These are phyloP conservation scores for Eunapius fragilis DNA, from an alignment of 37 sponge, comb jelly and placozoan genomes.

Conservation along the genomic window DNA sequence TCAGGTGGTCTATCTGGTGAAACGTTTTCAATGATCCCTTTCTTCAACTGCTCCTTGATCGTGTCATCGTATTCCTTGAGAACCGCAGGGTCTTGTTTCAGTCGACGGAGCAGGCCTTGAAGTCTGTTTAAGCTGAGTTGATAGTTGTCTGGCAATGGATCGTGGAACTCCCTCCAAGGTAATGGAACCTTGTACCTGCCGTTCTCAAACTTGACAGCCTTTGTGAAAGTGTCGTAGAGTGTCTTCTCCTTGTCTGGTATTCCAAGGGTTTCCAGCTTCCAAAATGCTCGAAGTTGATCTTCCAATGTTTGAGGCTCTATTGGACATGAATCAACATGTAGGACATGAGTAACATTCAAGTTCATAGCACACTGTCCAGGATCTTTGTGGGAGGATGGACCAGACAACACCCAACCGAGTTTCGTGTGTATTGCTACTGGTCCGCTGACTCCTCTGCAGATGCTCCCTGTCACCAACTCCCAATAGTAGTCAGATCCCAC, in stretches of 20 bases:
- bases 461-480: conserved; percentile 15
- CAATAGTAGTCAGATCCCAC: conserved; percentile 26
- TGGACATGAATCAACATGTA: neutral
- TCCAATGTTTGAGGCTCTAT: conserved; percentile 1
- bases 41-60: conserved; percentile 25
- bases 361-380: neutral
- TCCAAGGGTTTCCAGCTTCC: conserved; percentile 33
- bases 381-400: neutral
- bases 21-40: conserved; percentile 35
- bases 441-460: conserved; percentile 7
- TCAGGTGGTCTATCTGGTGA: neutral
- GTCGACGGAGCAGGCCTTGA: conserved; percentile 10
- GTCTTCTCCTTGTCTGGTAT: neutral
- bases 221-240: conserved; percentile 7
- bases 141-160: conserved; percentile 32
- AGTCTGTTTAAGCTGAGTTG: conserved; percentile 1
- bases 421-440: conserved; percentile 16
- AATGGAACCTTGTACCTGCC: conserved; percentile 21
- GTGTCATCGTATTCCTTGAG: conserved; percentile 17
- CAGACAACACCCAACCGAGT: conserved; percentile 36
- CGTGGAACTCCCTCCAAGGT: conserved; percentile 32
- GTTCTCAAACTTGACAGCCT: conserved; percentile 10
- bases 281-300: conserved; percentile 7
- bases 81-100: conserved; percentile 9
- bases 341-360: neutral